Base-by-base conservation (phyloP, 1,140 invertebrate genomes). In the Babylonia areolata region DNA sequence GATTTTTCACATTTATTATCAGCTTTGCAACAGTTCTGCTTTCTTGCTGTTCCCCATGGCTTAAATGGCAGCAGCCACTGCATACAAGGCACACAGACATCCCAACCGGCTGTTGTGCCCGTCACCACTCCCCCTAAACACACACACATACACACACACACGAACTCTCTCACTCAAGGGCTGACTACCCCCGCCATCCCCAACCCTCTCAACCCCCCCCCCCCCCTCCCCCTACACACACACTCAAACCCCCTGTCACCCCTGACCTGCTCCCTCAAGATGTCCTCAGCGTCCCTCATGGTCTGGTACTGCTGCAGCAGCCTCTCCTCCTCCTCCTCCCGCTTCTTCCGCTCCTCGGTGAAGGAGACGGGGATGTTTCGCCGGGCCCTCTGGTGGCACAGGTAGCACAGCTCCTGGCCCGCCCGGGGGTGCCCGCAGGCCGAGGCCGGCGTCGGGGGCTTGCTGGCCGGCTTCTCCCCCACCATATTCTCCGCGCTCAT, bases 361-460 rank as follows among this genome's bases (percentile, higher is more conserved):
- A 94, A 94, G 5, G 91, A 93, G 5, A 94, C 92, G 6, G 93
- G 93, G 15, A 94, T 87, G 85, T 94, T 94, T 33, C 92, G 86
- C 23, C 91, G 87, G 23, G 90, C 90, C 28, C 94, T 85, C 87
- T 94, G 94, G 86, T 94, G 94, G 88, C 94, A 94, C 15, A 94
- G 89, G 85, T 94, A 94, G 88, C 94, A 94, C 81, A 94, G 86
- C 87, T 94, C 94, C 85, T 94, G 94, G 15, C 94, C 94, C 46
- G 93, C 92, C 77, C 92, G 91, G 1, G 90, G 87, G 79, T 94
- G 94, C 23, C 90, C 92, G 88, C 93, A 94, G 2, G 89, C 86
- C 20, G 91, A 64, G 15, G 20, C 58, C 0, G 58, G 58, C 6
- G 58, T 0, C 0, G 58, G 17, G 12, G 58, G 58, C 20, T 23